Percentiles rank a stretch among this genome's conserved stretches.
Conservation (phyloP, 1,140 invertebrate genomes). For the Nylanderia fulva region DNA sequence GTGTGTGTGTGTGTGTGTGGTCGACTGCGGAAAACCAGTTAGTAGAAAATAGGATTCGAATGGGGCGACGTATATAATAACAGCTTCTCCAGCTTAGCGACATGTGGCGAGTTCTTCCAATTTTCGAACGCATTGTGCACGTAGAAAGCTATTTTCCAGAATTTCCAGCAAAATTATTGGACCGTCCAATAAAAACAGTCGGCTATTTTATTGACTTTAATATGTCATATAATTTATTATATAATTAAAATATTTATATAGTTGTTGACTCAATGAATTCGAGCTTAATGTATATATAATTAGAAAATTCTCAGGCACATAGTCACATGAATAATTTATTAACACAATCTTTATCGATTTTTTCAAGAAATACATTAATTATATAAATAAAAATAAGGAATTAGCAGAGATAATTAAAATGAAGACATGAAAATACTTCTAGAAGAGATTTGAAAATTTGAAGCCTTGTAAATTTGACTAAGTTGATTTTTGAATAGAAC, state of each 20-base stretch:
- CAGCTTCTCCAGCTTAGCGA: conserved; percentile 39
- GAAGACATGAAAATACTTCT: neutral
- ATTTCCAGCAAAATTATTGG: conserved; percentile 40
- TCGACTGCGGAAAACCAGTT: conserved; percentile 46
- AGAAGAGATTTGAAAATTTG: neutral
- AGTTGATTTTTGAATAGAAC: conserved; percentile 22
- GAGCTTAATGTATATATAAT: neutral
- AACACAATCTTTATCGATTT: neutral
- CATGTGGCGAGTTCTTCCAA: conserved; percentile 45
- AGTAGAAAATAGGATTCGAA: conserved; percentile 52
- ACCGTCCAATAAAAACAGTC: conserved; percentile 14
- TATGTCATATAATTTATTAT: conserved; percentile 13
- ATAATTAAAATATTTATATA: conserved; percentile 1
- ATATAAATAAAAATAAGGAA: neutral
- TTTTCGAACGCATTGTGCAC: conserved; percentile 50
- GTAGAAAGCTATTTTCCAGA: conserved; percentile 32
- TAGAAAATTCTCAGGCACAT: neutral
- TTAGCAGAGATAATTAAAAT: neutral
- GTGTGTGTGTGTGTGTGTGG: too few species aligned
- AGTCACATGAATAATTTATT: neutral
- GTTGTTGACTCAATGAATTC: neutral
- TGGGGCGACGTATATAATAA: conserved; percentile 26
- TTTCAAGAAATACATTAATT: neutral
- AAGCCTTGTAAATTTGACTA: conserved; percentile 22
- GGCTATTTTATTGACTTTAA: neutral